phyloP scores from a whole-genome alignment of 1,140 invertebrate species.

The Pollicipes pollicipes region DNA sequence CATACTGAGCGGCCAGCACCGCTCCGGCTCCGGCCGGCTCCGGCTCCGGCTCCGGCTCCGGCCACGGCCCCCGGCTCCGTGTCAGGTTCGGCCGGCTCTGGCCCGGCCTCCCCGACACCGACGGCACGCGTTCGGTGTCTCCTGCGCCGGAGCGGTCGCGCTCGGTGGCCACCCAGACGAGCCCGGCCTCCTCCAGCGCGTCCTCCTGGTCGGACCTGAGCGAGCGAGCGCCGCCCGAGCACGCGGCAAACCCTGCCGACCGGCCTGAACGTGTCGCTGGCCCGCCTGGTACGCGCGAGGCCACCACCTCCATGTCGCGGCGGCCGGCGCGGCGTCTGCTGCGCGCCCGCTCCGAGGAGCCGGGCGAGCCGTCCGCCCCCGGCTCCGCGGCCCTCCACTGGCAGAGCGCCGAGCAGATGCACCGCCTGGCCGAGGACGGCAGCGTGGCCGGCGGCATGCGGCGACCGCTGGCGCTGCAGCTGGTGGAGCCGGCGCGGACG shows the following conservation, averaged over 20 bases:
- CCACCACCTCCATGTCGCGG: background rate
- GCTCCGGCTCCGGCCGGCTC: too few species aligned
- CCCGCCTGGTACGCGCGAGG: background rate
- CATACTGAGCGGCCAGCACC: background rate
- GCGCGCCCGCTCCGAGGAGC: background rate
- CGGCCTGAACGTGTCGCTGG: too few species aligned
- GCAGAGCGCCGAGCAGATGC: conserved; percentile 1
- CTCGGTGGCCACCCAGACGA: background rate
- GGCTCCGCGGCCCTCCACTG: background rate
- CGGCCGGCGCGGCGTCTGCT: background rate
- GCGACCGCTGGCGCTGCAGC: background rate
- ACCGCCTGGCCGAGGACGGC: background rate
- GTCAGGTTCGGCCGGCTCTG: background rate
- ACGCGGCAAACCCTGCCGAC: background rate
- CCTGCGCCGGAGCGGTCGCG: background rate
- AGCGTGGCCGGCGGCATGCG: too few species aligned
- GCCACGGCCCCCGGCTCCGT: too few species aligned
- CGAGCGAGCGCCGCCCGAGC: background rate
- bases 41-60: too few species aligned
- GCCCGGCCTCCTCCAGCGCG: background rate
- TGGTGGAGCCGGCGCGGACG: background rate
- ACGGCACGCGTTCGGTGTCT: too few species aligned
- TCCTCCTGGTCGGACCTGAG: background rate
- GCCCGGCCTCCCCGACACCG: too few species aligned
- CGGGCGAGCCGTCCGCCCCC: too few species aligned